Evolutionary conservation across 2,888 invertebrate genomes (phyloP).

Genomic region (Drosophila histrio): DNA sequence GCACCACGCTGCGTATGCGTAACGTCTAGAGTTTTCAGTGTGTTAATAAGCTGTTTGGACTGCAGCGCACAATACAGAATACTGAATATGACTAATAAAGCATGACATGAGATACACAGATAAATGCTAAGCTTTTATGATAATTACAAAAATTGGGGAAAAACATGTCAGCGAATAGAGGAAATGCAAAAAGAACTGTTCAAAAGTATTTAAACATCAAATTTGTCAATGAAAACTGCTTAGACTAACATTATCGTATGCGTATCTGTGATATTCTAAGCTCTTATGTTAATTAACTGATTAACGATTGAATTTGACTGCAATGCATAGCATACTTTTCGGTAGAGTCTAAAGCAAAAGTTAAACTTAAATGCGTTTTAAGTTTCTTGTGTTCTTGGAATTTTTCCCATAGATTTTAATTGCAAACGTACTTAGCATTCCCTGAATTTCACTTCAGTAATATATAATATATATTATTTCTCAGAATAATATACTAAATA

Average conservation of each 20-base stretch:
- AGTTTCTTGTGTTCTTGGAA: background rate
- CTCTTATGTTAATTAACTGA: too few relatives aligned
- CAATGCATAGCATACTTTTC: background rate
- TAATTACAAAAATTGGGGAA: slow-evolving; percentile 23
- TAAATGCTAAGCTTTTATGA: background rate
- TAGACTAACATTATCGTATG: too few relatives aligned
- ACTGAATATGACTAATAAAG: slow-evolving; percentile 20
- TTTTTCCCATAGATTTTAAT: too few relatives aligned
- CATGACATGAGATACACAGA: slow-evolving; percentile 3
- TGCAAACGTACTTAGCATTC: background rate
- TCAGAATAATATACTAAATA: background rate
- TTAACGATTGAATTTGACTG: background rate
- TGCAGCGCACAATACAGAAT: background rate
- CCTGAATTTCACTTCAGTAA: background rate
- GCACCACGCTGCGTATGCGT: slow-evolving; percentile 74
- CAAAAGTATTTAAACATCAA: background rate
- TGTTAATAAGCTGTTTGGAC: slow-evolving; percentile 2
- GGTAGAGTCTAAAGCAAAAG: background rate
- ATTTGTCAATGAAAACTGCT: background rate
- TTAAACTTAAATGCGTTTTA: too few relatives aligned
- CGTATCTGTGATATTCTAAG: too few relatives aligned
- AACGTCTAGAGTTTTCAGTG: slow-evolving; percentile 37
- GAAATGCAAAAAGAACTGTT: background rate
- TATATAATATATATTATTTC: background rate
- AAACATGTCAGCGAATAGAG: background rate